phyloP scores from a whole-genome alignment of 1,140 invertebrate species.

The Sinella curviseta region DNA sequence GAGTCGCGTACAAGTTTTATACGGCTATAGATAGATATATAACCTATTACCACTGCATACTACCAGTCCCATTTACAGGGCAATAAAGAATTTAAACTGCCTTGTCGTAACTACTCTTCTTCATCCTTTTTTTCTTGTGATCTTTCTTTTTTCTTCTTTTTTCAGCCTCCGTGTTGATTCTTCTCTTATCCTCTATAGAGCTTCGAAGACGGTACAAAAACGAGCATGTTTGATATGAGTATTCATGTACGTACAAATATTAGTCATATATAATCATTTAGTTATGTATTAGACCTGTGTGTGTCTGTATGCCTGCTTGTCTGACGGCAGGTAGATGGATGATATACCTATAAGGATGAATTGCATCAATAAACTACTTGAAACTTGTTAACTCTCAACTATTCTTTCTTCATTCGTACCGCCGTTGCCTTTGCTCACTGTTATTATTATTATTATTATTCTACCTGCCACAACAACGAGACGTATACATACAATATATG shows the following conservation, averaged over 20 bases:
- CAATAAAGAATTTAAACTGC: conserved; percentile 24
- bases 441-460: background rate
- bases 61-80: conserved; percentile 17
- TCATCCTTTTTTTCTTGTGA: too few relatives aligned
- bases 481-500: too few relatives aligned
- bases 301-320: too few relatives aligned
- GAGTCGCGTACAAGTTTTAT: background rate
- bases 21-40: background rate
- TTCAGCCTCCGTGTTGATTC: conserved; percentile 13
- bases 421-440: too few relatives aligned
- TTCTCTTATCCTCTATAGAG: background rate
- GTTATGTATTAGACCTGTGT: background rate
- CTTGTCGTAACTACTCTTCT: conserved; percentile 9
- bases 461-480: conserved; percentile 5
- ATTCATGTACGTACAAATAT: conserved; percentile 3
- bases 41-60: background rate
- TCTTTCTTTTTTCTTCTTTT: background rate
- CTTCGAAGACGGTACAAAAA: too few relatives aligned
- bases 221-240: background rate
- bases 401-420: background rate
- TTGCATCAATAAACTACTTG: conserved; percentile 7
- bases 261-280: background rate
- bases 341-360: too few relatives aligned
- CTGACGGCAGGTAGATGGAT: too few relatives aligned
- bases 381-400: conserved; percentile 8